Evolutionary conservation across 2,797 vertebrate genomes (phyloP).

Genomic region (Oreortyx pictus): DNA sequence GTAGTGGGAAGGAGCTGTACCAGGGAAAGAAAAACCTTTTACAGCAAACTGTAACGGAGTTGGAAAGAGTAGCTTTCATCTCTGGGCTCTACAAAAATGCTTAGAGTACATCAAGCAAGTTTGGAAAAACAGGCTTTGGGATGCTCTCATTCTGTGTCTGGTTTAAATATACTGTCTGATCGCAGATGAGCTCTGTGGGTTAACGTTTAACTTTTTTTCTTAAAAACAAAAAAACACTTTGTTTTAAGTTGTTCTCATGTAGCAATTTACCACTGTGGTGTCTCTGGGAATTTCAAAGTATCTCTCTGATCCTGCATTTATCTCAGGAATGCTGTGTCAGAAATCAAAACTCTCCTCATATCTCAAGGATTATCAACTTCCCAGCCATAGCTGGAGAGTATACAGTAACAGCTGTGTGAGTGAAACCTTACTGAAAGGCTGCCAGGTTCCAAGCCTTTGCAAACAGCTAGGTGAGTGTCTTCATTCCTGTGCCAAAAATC

Average conservation of each 20-base stretch:
- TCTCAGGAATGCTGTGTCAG: conserved; percentile 99
- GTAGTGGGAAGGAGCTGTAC: neutral
- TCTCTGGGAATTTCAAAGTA: conserved; percentile 91
- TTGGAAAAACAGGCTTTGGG: conserved; percentile 28
- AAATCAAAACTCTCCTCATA: conserved; percentile 97
- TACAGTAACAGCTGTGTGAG: conserved; percentile 90
- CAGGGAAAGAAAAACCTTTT: conserved; percentile 15
- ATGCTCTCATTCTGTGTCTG: conserved; percentile 78
- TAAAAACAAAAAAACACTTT: conserved; percentile 73
- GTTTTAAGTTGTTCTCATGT: conserved; percentile 82
- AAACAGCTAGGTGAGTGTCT: conserved; percentile 80
- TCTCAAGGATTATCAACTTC: conserved; percentile 96
- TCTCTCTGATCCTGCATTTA: conserved; percentile 95
- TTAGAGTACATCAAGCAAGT: neutral
- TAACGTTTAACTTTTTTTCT: neutral
- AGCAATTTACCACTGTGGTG: conserved; percentile 71
- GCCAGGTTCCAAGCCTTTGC: conserved; percentile 75
- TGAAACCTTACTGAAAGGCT: conserved; percentile 82
- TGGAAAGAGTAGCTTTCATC: conserved; percentile 23
- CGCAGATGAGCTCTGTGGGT: conserved; percentile 59
- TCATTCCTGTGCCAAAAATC: conserved; percentile 80
- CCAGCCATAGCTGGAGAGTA: conserved; percentile 89
- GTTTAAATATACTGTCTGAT: conserved; percentile 83
- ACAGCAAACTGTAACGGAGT: neutral
- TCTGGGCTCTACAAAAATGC: conserved; percentile 25